A percentile compares a stretch with the other conserved stretches of the same genome.
Evolutionary conservation across 2,797 vertebrate genomes (phyloP).

Genomic region (Microcaecilia unicolor): DNA sequence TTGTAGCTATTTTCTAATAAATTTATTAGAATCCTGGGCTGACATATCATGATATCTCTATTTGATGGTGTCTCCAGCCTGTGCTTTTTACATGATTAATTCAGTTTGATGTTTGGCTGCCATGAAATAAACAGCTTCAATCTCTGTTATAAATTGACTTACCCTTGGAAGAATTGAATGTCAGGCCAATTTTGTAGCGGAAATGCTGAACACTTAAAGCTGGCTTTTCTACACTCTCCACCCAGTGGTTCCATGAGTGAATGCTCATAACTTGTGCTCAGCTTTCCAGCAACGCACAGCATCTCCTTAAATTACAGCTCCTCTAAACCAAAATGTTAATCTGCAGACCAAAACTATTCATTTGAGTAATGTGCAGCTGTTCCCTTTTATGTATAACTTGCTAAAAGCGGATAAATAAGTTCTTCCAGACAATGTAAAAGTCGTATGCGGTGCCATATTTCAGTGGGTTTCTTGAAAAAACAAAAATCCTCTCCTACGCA

Average conservation of each 20-base stretch:
- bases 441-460: background rate
- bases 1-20: background rate
- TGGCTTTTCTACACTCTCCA: constrained; percentile 39
- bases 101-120: constrained; percentile 27
- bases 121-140: constrained; percentile 31
- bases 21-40: background rate
- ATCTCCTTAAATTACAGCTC: constrained; percentile 58
- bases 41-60: background rate
- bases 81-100: constrained; percentile 24
- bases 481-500: too few species aligned
- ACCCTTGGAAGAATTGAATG: constrained; percentile 32
- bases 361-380: constrained; percentile 32
- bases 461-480: background rate
- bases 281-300: constrained; percentile 43
- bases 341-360: constrained; percentile 37
- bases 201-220: constrained; percentile 33
- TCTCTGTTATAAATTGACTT: constrained; percentile 30
- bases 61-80: constrained; percentile 12
- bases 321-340: constrained; percentile 47
- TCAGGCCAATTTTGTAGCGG: constrained; percentile 41
- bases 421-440: constrained; percentile 16
- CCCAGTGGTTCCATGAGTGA: constrained; percentile 52
- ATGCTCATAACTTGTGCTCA: constrained; percentile 48
- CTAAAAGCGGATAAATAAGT: constrained; percentile 30
- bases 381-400: constrained; percentile 34